Conservation (phyloP, 2,113 vertebrate genomes). For the Perccottus glenii region DNA sequence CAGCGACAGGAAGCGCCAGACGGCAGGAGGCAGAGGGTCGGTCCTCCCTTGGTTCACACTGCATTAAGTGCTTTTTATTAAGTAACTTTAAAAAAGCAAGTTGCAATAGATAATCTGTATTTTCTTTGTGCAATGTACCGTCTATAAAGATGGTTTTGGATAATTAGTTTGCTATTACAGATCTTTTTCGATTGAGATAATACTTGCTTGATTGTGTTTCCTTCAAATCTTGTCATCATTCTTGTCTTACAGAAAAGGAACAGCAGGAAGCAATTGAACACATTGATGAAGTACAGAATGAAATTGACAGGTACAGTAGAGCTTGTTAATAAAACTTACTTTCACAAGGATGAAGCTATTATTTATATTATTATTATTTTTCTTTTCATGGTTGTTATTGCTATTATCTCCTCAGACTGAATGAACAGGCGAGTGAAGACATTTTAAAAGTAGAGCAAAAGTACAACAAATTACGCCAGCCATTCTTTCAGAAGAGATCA, state of each 20-base stretch:
- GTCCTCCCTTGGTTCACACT: background rate
- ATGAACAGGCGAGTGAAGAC: slow-evolving; percentile 99
- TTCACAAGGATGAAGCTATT: rapidly evolving
- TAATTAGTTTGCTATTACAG: background rate
- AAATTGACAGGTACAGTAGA: slow-evolving; percentile 94
- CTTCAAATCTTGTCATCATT: background rate
- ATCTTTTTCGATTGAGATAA: background rate
- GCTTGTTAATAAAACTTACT: too few species aligned
- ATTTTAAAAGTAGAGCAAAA: slow-evolving; percentile 99
- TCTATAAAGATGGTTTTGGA: background rate
- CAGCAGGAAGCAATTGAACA: slow-evolving; percentile 99
- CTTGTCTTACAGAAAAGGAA: slow-evolving; percentile 89
- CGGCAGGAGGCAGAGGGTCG: slow-evolving; percentile 34
- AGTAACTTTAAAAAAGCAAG: too few species aligned
- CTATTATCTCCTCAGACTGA: slow-evolving; percentile 83
- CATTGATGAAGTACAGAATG: slow-evolving; percentile 99
- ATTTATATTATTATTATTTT: background rate
- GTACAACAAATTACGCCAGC: slow-evolving; percentile 99
- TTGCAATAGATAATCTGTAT: too few species aligned
- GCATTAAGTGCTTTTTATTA: background rate
- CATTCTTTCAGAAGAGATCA: slow-evolving; percentile 99
- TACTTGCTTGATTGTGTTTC: background rate
- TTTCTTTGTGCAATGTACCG: background rate
- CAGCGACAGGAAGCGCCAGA: slow-evolving; percentile 67
- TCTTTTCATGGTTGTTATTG: background rate